Conservation (phyloP, 2,888 invertebrate genomes). For the Epistrophe grossulariae region DNA sequence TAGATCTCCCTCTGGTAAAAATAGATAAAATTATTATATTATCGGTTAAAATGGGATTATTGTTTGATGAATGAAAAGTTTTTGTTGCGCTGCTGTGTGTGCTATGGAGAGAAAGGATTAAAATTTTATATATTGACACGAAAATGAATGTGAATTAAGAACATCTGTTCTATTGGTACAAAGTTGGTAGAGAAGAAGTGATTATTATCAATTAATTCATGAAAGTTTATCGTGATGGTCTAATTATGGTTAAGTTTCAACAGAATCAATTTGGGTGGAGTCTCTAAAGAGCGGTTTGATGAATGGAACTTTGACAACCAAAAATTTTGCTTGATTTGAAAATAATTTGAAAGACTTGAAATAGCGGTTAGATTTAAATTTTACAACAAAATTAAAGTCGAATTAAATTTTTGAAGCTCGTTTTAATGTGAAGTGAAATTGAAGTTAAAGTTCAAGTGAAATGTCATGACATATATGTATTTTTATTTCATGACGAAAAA, state of each 20-base stretch:
- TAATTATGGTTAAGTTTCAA: not conserved
- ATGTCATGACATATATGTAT: too few species aligned
- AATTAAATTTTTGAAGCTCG: too few species aligned
- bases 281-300: not conserved
- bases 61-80: not conserved
- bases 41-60: conserved; percentile 29
- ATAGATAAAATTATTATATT: not conserved
- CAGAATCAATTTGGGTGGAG: not conserved
- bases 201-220: conserved; percentile 20
- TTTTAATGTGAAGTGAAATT: too few species aligned
- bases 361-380: too few species aligned
- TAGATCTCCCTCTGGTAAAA: conserved; percentile 15
- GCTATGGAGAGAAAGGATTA: conserved; percentile 14
- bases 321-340: too few species aligned
- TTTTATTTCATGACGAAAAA: too few species aligned
- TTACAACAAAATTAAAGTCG: too few species aligned
- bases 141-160: not conserved
- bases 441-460: too few species aligned
- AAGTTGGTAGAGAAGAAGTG: not conserved
- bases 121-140: not conserved
- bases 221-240: not conserved
- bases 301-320: not conserved
- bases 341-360: too few species aligned
- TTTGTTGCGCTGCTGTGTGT: too few species aligned
- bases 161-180: not conserved